These are phyloP conservation scores for Solenodon paradoxus DNA, from an alignment of 2,113 vertebrate genomes.

Conservation along the genomic window DNA sequence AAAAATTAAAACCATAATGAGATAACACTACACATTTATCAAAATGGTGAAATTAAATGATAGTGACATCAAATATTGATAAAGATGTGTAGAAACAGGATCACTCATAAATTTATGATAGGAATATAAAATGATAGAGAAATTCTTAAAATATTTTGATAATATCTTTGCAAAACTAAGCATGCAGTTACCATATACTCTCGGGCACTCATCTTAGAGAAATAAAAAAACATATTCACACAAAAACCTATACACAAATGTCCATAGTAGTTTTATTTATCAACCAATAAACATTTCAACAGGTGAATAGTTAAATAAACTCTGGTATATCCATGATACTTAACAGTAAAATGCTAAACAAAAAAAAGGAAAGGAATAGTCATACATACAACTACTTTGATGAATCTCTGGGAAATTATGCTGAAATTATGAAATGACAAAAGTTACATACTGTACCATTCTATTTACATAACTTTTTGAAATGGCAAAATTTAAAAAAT, in stretches of 20 bases:
- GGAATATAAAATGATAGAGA: background rate
- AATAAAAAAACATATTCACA: background rate
- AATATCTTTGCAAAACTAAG: background rate
- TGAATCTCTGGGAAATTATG: background rate
- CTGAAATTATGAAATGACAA: background rate
- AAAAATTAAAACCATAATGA: slow-evolving; percentile 8
- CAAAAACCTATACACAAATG: background rate
- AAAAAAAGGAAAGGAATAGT: background rate
- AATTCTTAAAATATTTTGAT: background rate
- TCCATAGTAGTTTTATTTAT: background rate
- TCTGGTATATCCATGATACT: background rate
- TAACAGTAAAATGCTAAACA: background rate
- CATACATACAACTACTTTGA: background rate
- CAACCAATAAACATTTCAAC: background rate
- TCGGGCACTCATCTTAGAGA: background rate
- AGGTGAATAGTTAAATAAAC: slow-evolving; percentile 18
- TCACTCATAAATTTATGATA: background rate
- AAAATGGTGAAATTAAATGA: background rate
- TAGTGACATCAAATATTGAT: background rate
- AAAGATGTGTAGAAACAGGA: background rate
- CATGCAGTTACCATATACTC: background rate
- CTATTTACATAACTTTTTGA: background rate
- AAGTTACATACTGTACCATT: background rate
- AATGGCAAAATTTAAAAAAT: background rate
- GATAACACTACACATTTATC: background rate